phyloP scores from a whole-genome alignment of 2,888 invertebrate species.

The Synergus umbraculus region DNA sequence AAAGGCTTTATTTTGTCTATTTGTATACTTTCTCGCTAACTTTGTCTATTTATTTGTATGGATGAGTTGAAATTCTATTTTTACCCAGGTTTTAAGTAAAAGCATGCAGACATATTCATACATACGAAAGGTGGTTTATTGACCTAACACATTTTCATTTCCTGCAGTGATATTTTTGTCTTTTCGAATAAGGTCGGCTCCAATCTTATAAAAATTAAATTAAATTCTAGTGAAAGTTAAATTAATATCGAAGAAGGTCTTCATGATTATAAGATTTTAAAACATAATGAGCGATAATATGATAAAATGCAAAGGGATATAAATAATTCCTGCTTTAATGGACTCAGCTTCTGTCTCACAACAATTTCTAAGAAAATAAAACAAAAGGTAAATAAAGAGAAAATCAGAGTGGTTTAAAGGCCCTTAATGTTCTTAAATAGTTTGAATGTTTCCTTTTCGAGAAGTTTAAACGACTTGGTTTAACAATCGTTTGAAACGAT shows the following conservation, averaged over 20 bases:
- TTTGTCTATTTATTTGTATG: not conserved
- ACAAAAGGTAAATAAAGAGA: not conserved
- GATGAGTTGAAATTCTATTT: not conserved
- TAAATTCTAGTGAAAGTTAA: not conserved
- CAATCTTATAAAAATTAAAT: not conserved
- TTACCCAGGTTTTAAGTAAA: not conserved
- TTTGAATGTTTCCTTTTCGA: not conserved
- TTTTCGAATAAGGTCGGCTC: not conserved
- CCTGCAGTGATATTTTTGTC: not conserved
- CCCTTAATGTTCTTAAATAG: not conserved
- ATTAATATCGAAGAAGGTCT: too few relatives aligned
- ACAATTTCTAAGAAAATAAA: slow-evolving; percentile 1
- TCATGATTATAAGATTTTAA: too few relatives aligned
- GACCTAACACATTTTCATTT: slow-evolving; percentile 22
- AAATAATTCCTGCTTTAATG: not conserved
- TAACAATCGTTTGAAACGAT: slow-evolving; percentile 9
- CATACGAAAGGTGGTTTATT: slow-evolving; percentile 11
- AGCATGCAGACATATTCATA: not conserved
- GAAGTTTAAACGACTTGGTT: slow-evolving; percentile 19
- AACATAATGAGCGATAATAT: not conserved
- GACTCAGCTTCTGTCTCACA: not conserved
- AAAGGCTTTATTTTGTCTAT: not conserved
- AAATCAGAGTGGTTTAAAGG: not conserved
- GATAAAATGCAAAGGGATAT: not conserved
- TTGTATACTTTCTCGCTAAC: not conserved